phyloP scores from a whole-genome alignment of 2,888 invertebrate genomes.

The Ornithoptera priamus region DNA sequence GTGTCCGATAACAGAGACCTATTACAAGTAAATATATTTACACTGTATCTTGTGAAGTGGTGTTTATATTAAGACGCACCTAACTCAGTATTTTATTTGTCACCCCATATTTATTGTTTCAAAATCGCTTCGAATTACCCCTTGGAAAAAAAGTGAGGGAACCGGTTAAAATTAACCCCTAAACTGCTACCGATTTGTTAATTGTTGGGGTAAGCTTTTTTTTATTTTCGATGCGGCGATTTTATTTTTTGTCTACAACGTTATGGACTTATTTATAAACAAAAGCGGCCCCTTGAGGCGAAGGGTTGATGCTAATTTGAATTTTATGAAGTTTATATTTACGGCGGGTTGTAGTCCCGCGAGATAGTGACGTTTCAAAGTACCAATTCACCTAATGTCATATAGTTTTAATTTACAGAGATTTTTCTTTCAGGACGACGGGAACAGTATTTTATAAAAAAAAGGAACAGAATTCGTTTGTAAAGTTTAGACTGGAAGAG shows the following conservation, averaged over 20 bases:
- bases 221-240: conserved; percentile 51
- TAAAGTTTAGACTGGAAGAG: no score
- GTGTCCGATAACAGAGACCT: no score
- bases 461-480: no score
- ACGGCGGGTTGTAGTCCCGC: conserved; percentile 52
- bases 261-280: conserved; percentile 71
- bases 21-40: not conserved
- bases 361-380: conserved; percentile 42
- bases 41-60: conserved; percentile 7
- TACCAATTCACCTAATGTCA: conserved; percentile 35
- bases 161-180: conserved; percentile 72
- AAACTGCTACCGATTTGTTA: conserved; percentile 73
- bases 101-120: conserved; percentile 67
- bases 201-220: conserved; percentile 62
- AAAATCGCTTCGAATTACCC: conserved; percentile 60
- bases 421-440: no score
- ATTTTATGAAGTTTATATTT: conserved; percentile 76
- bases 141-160: conserved; percentile 53
- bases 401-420: not conserved
- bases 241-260: conserved; percentile 42
- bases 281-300: conserved; percentile 68
- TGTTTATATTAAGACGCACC: conserved; percentile 30
- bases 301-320: conserved; percentile 73
- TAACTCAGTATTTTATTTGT: conserved; percentile 44
- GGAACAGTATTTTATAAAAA: no score